Percentiles rank a stretch among this genome's conserved stretches.
Evolutionary conservation across 1,140 invertebrate genomes (phyloP).

Genomic region (Heliconius melpomene): DNA sequence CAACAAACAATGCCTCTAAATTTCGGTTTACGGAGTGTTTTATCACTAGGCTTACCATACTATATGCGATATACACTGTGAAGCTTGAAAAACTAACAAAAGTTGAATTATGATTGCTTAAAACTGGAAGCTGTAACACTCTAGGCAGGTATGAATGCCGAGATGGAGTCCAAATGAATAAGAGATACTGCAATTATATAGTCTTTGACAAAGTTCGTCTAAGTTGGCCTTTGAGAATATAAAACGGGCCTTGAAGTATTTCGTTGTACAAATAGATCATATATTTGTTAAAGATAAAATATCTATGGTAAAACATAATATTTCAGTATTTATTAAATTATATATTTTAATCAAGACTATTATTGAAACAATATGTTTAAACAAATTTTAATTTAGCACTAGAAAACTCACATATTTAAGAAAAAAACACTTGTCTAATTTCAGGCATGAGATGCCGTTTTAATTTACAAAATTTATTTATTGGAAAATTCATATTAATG

Average conservation of each 20-base stretch:
- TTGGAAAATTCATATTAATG: slow-evolving; percentile 5
- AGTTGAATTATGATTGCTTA: not conserved
- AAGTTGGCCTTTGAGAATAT: slow-evolving; percentile 15
- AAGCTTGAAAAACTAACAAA: too few species aligned
- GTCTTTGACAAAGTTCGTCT: slow-evolving; percentile 2
- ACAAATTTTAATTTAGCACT: not conserved
- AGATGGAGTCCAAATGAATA: slow-evolving; percentile 15
- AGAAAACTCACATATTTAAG: not conserved
- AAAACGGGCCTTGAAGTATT: slow-evolving; percentile 5
- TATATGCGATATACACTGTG: too few species aligned
- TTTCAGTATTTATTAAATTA: too few species aligned
- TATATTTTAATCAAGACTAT: too few species aligned
- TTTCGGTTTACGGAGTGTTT: too few species aligned
- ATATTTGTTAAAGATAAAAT: not conserved
- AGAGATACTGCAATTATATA: slow-evolving; percentile 17
- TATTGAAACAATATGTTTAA: too few species aligned
- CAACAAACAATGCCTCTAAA: too few species aligned
- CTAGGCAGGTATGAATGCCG: slow-evolving; percentile 1
- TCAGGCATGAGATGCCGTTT: not conserved
- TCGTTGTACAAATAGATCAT: slow-evolving; percentile 9
- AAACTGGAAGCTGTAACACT: not conserved
- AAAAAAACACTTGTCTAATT: not conserved
- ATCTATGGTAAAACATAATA: too few species aligned
- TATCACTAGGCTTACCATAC: too few species aligned
- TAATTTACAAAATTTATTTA: slow-evolving; percentile 7